These are phyloP conservation scores for Sylvietta virens DNA, from an alignment of 2,113 vertebrate species.

Conservation along the genomic window DNA sequence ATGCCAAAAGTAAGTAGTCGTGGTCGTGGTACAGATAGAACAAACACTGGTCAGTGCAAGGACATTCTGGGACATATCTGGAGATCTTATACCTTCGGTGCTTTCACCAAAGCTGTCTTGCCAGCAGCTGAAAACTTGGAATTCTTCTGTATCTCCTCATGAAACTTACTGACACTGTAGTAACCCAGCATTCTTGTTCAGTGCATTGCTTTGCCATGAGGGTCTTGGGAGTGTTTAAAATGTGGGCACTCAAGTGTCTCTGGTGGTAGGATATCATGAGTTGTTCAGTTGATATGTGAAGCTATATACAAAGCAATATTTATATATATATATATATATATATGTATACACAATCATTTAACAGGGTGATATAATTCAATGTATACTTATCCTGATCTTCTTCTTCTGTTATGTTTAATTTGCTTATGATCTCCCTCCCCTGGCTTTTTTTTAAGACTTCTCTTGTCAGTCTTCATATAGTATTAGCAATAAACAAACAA, in stretches of 20 bases:
- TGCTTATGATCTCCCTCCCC: background rate
- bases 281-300: background rate
- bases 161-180: background rate
- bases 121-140: background rate
- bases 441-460: background rate
- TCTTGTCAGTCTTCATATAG: background rate
- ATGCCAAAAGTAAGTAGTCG: background rate
- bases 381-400: background rate
- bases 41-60: background rate
- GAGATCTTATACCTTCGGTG: background rate
- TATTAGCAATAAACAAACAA: background rate
- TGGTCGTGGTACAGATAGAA: background rate
- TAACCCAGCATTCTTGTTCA: background rate
- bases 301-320: background rate
- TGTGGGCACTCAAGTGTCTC: background rate
- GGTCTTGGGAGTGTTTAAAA: background rate
- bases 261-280: background rate
- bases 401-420: background rate
- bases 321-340: too few relatives aligned
- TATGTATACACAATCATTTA: background rate
- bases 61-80: background rate
- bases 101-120: background rate
- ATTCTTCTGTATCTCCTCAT: background rate
- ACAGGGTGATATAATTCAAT: background rate
- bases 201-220: background rate